Evolutionary conservation across 2,888 invertebrate genomes (phyloP).

Genomic region (Dolichopus griseipennis): DNA sequence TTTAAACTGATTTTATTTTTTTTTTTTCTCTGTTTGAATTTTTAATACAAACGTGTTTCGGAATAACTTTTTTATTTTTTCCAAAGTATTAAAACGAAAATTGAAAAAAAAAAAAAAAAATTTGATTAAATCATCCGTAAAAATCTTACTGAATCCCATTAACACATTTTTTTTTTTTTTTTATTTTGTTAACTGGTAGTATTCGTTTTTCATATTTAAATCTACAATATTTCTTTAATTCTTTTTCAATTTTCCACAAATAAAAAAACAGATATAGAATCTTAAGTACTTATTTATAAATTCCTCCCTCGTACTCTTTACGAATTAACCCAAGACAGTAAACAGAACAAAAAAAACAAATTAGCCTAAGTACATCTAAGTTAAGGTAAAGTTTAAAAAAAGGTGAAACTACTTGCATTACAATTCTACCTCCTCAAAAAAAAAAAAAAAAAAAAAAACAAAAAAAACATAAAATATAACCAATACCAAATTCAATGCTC

Average conservation of each 20-base stretch:
- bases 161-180: background rate
- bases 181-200: no score
- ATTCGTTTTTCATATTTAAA: background rate
- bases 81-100: background rate
- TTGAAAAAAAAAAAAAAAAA: background rate
- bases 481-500: no score
- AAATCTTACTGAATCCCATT: constrained; percentile 3
- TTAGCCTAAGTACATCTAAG: background rate
- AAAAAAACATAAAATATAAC: no score
- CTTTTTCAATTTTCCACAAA: background rate
- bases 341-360: background rate
- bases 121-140: background rate
- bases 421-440: background rate
- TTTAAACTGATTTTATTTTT: no score
- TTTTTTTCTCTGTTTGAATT: no score
- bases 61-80: background rate
- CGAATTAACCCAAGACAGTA: background rate
- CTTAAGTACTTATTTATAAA: background rate
- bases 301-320: constrained; percentile 4
- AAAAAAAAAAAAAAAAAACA: no score
- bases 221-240: background rate
- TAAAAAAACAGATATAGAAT: background rate
- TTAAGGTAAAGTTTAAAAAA: background rate
- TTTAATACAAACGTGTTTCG: background rate
- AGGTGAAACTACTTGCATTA: background rate